Percentiles rank a stretch among this genome's conserved stretches.
Evolutionary conservation across 2,113 vertebrate genomes (phyloP).

Genomic region (Lipotes vexillifer): DNA sequence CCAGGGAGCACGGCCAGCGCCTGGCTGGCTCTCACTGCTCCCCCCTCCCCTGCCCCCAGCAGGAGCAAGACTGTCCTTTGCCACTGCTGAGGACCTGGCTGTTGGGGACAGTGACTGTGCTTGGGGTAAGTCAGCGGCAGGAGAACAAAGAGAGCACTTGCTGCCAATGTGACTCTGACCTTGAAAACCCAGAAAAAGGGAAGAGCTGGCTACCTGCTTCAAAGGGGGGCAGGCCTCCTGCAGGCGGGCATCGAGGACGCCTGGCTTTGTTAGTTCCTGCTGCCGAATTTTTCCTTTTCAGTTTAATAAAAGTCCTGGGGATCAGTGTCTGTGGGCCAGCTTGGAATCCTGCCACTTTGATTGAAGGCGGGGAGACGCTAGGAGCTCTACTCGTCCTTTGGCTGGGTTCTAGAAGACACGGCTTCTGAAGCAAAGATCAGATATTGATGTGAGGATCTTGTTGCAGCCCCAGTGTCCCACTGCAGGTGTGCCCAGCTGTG

Average conservation of each 20-base stretch:
- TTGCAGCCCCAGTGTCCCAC: not conserved
- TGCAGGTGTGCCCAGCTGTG: not conserved
- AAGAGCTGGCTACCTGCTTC: constrained; percentile 69
- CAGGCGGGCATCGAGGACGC: constrained; percentile 66
- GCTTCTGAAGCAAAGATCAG: not conserved
- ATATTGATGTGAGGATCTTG: not conserved
- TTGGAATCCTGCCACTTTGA: constrained; percentile 63
- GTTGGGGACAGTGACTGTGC: constrained; percentile 54
- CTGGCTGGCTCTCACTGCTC: not conserved
- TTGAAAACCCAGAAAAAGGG: constrained; percentile 72
- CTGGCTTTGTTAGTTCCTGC: constrained; percentile 73
- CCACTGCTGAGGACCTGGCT: constrained; percentile 46
- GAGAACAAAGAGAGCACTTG: constrained; percentile 60
- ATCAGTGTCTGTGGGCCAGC: constrained; percentile 60
- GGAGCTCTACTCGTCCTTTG: not conserved
- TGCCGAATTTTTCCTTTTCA: constrained; percentile 73
- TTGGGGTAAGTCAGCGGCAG: constrained; percentile 60
- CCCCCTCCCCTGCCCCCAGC: not conserved
- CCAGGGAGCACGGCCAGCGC: not conserved
- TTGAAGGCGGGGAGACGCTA: constrained; percentile 3
- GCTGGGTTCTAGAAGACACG: not conserved
- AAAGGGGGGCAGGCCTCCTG: constrained; percentile 71
- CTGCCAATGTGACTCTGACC: constrained; percentile 69
- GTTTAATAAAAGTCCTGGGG: constrained; percentile 56
- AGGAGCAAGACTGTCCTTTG: not conserved